phyloP scores from a whole-genome alignment of 1,140 invertebrate genomes.

The Paracyclopina nana region DNA sequence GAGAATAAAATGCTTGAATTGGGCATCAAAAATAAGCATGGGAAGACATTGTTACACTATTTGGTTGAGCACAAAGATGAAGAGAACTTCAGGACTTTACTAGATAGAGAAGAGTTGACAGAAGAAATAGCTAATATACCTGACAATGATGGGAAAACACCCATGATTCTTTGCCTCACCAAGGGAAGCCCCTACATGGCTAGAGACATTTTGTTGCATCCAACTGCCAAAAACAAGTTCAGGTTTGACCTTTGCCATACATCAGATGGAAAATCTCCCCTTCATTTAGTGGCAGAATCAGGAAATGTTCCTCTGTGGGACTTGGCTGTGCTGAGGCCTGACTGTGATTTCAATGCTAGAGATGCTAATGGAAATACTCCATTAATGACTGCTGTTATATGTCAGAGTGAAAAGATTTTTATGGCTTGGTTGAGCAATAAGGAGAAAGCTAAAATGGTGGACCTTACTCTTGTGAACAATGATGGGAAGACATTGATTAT shows the following conservation, averaged over 20 bases:
- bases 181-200: background rate
- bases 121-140: slow-evolving; percentile 8
- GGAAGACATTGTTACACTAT: background rate
- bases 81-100: background rate
- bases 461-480: background rate
- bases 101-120: background rate
- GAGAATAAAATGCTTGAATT: slow-evolving; percentile 4
- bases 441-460: too few species aligned
- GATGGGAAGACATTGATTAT: slow-evolving; percentile 1
- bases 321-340: background rate
- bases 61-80: background rate
- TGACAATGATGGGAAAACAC: background rate
- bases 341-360: slow-evolving; percentile 5
- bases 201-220: background rate
- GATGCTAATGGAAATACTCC: slow-evolving; percentile 3
- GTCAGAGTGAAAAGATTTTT: background rate
- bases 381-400: slow-evolving; percentile 7
- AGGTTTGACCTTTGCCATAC: background rate
- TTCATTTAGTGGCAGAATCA: slow-evolving; percentile 1
- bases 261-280: slow-evolving; percentile 1
- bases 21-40: background rate
- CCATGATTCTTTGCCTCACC: background rate
- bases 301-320: background rate
- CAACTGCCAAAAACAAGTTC: slow-evolving; percentile 1
- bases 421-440: too few species aligned